phyloP scores from a whole-genome alignment of 2,797 vertebrate species.

The Notoglanidium macrostoma region DNA sequence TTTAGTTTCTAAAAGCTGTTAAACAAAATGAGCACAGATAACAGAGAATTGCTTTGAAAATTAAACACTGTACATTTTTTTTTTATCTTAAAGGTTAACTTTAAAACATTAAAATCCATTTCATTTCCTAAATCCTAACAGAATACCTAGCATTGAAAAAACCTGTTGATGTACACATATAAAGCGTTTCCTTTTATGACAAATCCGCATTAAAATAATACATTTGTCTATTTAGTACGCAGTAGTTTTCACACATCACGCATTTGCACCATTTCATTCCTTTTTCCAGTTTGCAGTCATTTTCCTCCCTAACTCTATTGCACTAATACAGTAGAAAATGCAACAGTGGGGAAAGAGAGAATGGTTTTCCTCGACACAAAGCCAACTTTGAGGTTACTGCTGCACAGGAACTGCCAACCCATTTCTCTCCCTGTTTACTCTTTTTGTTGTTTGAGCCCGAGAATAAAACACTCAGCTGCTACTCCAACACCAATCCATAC shows the following conservation, averaged over 20 bases:
- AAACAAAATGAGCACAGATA: not conserved
- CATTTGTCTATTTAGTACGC: not conserved
- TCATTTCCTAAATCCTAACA: not conserved
- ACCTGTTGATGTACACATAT: constrained; percentile 51
- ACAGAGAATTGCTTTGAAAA: not conserved
- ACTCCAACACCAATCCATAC: constrained; percentile 79
- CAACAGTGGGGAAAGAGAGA: constrained; percentile 39
- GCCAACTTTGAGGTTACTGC: constrained; percentile 77
- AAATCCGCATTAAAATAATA: not conserved
- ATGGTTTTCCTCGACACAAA: constrained; percentile 70
- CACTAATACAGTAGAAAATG: constrained; percentile 58
- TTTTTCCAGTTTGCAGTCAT: constrained; percentile 40
- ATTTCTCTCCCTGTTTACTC: constrained; percentile 61
- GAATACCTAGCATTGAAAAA: not conserved
- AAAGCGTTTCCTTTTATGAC: not conserved
- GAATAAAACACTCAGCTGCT: constrained; percentile 63
- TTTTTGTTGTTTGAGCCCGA: constrained; percentile 43
- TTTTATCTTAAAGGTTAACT: not conserved
- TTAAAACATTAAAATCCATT: not conserved
- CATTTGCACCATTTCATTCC: constrained; percentile 19
- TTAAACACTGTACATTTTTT: not conserved
- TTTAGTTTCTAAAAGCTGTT: not conserved
- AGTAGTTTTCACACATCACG: constrained; percentile 28
- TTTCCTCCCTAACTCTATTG: constrained; percentile 45
- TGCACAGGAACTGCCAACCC: constrained; percentile 72